phyloP scores from a whole-genome alignment of 92 coral and sea anemone species.

The Porites rus region DNA sequence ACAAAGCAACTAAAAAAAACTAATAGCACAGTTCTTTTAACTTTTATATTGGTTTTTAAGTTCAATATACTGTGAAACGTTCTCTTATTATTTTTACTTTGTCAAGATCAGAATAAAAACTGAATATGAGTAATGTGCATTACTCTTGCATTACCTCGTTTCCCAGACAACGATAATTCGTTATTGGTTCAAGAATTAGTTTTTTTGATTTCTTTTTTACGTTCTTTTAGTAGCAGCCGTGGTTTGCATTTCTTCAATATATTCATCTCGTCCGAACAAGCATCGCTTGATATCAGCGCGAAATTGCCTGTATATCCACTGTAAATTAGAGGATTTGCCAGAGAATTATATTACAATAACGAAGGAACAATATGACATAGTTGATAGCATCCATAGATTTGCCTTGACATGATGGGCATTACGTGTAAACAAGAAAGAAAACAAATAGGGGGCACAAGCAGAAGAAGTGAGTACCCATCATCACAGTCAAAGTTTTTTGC shows the following conservation, averaged over 20 bases:
- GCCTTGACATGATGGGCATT: conserved; percentile 55
- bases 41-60: too few relatives aligned
- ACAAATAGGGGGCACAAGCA: conserved; percentile 48
- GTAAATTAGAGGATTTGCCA: conserved; percentile 91
- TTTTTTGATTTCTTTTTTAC: too few relatives aligned
- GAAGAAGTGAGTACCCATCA: conserved; percentile 80
- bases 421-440: conserved; percentile 65
- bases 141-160: too few relatives aligned
- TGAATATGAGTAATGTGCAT: too few relatives aligned
- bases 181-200: too few relatives aligned
- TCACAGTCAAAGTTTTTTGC: conserved; percentile 88
- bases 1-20: too few relatives aligned
- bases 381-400: conserved; percentile 35
- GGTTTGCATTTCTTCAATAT: conserved; percentile 30
- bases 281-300: conserved; percentile 77
- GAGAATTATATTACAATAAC: conserved; percentile 81
- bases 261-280: conserved; percentile 36
- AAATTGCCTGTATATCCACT: conserved; percentile 85
- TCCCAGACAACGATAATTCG: too few relatives aligned
- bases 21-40: too few relatives aligned
- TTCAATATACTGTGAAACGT: too few relatives aligned
- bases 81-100: too few relatives aligned
- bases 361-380: conserved; percentile 68
- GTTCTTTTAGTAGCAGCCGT: conserved; percentile 10
- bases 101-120: too few relatives aligned